Percentiles rank a stretch among this genome's conserved stretches.
Evolutionary conservation across 2,113 vertebrate species (phyloP).

Genomic region (Pipra filicauda): DNA sequence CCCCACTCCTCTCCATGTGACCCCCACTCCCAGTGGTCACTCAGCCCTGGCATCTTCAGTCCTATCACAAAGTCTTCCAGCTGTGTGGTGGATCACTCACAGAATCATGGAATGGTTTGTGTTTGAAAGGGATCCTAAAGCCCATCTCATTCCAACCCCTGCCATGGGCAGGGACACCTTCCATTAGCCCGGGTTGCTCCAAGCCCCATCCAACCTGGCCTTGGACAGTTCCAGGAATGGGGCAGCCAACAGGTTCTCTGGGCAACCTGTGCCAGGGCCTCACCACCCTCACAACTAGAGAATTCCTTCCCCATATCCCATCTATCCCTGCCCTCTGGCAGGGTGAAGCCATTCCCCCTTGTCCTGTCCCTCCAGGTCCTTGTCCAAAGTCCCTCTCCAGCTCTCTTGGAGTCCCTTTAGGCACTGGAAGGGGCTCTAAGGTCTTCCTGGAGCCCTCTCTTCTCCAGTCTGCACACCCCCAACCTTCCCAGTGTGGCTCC

Average conservation of each 20-base stretch:
- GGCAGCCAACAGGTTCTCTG: not conserved
- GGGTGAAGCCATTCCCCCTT: not conserved
- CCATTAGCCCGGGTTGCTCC: not conserved
- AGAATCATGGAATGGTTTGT: not conserved
- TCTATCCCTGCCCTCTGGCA: fast-evolving
- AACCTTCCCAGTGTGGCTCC: not conserved
- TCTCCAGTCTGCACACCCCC: not conserved
- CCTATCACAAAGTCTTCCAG: not conserved
- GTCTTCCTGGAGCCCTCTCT: fast-evolving
- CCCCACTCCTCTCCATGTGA: not conserved
- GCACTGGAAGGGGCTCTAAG: fast-evolving
- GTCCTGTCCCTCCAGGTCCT: not conserved
- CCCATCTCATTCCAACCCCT: fast-evolving
- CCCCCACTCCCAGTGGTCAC: not conserved
- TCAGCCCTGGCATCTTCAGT: not conserved
- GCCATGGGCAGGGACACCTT: not conserved
- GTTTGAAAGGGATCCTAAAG: fast-evolving
- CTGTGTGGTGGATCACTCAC: fast-evolving
- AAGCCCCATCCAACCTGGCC: not conserved
- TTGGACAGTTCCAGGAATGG: not conserved
- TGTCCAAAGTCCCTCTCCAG: not conserved
- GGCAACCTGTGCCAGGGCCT: not conserved
- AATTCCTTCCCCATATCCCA: not conserved
- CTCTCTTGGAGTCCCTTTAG: not conserved
- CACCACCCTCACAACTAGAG: fast-evolving